Evolutionary conservation across 2,113 vertebrate species (phyloP).

Genomic region (Caretta caretta): DNA sequence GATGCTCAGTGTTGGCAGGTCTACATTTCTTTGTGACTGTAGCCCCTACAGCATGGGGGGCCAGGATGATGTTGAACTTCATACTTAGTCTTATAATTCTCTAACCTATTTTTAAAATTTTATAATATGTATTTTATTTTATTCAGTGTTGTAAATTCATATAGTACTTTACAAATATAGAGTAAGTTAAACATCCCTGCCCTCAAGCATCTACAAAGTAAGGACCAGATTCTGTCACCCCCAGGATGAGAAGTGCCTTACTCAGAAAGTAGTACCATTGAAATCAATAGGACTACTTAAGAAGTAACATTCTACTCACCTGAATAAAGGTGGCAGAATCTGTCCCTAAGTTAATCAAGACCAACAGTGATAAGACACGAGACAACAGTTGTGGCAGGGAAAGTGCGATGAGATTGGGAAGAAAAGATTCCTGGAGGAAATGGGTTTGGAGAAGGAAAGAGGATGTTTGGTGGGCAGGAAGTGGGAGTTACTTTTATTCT

Average conservation of each 20-base stretch:
- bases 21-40: not conserved
- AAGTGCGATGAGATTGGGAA: not conserved
- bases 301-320: not conserved
- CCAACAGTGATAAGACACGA: not conserved
- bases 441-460: not conserved
- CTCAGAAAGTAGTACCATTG: not conserved
- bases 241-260: not conserved
- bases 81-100: not conserved
- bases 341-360: accelerated
- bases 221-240: not conserved
- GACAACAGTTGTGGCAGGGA: not conserved
- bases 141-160: not conserved
- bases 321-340: not conserved
- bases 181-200: not conserved
- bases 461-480: not conserved
- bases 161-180: not conserved
- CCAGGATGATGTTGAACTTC: not conserved
- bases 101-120: accelerated
- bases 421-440: not conserved
- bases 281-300: not conserved
- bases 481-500: not conserved
- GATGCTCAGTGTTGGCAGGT: too few relatives aligned
- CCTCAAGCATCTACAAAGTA: not conserved
- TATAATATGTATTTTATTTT: not conserved
- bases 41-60: not conserved